Percentiles rank a stretch among this genome's conserved stretches.
phyloP scores from a whole-genome alignment of 2,797 vertebrate species.

The Enteromius argenteus region DNA sequence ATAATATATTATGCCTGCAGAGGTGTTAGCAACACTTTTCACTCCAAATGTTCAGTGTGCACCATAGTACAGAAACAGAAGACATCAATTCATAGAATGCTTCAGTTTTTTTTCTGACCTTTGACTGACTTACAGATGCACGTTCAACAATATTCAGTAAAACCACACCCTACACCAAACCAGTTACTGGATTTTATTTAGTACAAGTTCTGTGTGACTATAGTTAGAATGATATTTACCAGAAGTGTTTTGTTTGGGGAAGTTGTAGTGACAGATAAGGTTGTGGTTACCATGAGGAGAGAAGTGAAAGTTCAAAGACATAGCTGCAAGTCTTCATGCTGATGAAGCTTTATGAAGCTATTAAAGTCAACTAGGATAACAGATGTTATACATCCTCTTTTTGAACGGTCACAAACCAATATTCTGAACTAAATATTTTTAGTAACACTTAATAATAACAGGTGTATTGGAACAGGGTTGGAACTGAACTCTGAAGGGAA shows the following conservation, averaged over 20 bases:
- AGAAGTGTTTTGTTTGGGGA: constrained; percentile 66
- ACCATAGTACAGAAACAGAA: background rate
- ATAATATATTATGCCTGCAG: background rate
- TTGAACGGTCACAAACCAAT: background rate
- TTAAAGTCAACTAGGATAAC: background rate
- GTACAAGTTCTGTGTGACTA: background rate
- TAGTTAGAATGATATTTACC: constrained; percentile 8
- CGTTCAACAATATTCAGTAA: background rate
- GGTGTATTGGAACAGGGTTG: background rate
- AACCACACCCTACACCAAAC: background rate
- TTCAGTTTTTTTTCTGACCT: background rate
- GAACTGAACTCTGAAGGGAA: background rate
- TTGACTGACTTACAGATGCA: background rate
- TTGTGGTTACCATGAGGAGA: constrained; percentile 69
- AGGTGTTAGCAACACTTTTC: background rate
- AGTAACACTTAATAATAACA: background rate
- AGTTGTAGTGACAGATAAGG: constrained; percentile 78
- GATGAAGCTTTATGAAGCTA: background rate
- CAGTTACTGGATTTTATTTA: background rate
- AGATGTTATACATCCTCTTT: background rate
- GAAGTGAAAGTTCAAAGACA: constrained; percentile 74
- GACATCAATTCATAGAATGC: background rate
- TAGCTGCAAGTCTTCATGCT: constrained; percentile 61
- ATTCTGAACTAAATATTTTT: background rate
- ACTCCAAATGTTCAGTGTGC: background rate